Percentiles rank a stretch among this genome's conserved stretches.
Conservation (phyloP, 2,888 invertebrate genomes). For the Machimus atricapillus region DNA sequence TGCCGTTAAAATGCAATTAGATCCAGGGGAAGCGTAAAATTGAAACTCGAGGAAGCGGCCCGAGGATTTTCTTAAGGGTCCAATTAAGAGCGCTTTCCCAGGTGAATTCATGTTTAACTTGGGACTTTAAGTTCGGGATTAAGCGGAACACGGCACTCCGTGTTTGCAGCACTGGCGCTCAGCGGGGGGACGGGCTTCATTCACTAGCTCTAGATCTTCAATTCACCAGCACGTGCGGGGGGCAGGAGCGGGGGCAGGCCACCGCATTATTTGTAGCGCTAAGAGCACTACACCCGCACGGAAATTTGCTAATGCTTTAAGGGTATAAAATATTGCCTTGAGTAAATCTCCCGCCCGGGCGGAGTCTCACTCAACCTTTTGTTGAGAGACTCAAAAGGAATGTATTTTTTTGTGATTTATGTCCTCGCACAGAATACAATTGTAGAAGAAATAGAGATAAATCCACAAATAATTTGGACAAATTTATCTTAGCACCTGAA, state of each 20-base stretch:
- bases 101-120: conserved; percentile 33
- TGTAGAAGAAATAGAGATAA: conserved; percentile 25
- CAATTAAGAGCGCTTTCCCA: conserved; percentile 28
- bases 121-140: conserved; percentile 23
- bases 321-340: conserved; percentile 24
- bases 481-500: conserved; percentile 10
- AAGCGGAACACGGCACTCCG: neutral
- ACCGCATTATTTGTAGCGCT: conserved; percentile 3
- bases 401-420: conserved; percentile 24
- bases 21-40: conserved; percentile 26
- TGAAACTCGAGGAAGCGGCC: conserved; percentile 5
- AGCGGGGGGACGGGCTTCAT: neutral
- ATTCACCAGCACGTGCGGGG: neutral
- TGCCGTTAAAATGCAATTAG: conserved; percentile 28
- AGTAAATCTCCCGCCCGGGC: conserved; percentile 4
- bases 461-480: conserved; percentile 21
- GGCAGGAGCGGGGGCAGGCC: neutral
- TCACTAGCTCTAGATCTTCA: neutral
- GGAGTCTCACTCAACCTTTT: neutral
- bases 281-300: neutral
- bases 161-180: neutral
- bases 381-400: conserved; percentile 2
- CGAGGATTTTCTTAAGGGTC: conserved; percentile 30
- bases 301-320: conserved; percentile 12
- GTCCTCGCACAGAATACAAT: conserved; percentile 5